A percentile compares a stretch with the other conserved stretches of the same genome.
phyloP scores from a whole-genome alignment of 2,797 vertebrate species.

The Hoplostethus mediterraneus region DNA sequence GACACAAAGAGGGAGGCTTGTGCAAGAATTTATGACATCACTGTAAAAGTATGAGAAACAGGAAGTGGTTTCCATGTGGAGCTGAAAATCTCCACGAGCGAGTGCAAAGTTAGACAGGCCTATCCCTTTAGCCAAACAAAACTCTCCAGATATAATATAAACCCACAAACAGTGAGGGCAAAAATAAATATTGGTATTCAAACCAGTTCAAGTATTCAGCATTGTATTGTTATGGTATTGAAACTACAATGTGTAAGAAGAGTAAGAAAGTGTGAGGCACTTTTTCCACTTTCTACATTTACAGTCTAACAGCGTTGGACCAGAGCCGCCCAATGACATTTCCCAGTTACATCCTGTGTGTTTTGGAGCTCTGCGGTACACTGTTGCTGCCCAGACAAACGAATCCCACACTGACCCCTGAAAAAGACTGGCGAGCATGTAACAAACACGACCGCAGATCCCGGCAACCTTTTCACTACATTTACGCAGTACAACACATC shows the following conservation, averaged over 20 bases:
- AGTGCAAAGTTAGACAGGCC: slow-evolving; percentile 60
- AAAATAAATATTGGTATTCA: slow-evolving; percentile 17
- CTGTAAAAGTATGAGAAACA: slow-evolving; percentile 80
- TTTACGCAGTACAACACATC: neutral
- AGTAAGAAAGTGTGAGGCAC: neutral
- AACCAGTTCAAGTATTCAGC: neutral
- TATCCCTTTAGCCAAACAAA: slow-evolving; percentile 47
- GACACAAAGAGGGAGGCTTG: slow-evolving; percentile 70
- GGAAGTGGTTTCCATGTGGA: slow-evolving; percentile 81
- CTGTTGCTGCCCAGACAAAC: slow-evolving; percentile 21
- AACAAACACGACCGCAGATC: slow-evolving; percentile 30
- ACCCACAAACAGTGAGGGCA: slow-evolving; percentile 27
- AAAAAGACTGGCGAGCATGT: slow-evolving; percentile 23
- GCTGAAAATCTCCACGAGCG: slow-evolving; percentile 70
- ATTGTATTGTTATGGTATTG: neutral
- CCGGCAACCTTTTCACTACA: slow-evolving; percentile 9
- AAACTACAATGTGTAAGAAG: neutral
- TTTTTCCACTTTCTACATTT: neutral
- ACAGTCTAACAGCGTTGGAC: neutral
- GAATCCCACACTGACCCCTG: slow-evolving; percentile 29
- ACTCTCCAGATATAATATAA: slow-evolving; percentile 31
- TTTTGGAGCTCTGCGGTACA: neutral
- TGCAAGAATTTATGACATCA: slow-evolving; percentile 84
- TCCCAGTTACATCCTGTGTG: neutral
- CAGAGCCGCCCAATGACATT: slow-evolving; percentile 1